Evolutionary conservation across 2,888 invertebrate species (phyloP).

Genomic region (Cephus runcator): DNA sequence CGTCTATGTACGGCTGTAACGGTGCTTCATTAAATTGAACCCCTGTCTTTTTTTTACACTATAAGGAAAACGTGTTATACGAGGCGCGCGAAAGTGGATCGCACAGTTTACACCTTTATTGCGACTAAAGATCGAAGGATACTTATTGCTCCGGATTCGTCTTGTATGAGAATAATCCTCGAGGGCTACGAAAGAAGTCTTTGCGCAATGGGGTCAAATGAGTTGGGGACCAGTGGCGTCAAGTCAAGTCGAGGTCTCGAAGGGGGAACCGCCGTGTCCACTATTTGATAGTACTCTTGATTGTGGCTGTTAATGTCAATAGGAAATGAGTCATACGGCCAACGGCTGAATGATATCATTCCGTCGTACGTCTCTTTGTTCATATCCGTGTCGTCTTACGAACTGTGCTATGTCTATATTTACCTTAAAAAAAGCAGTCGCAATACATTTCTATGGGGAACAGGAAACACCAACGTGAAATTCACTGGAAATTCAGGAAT

Average conservation of each 20-base stretch:
- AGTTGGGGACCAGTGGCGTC: neutral
- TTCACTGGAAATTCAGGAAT: neutral
- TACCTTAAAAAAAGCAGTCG: no score
- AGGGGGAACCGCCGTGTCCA: conserved; percentile 19
- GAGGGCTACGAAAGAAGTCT: conserved; percentile 20
- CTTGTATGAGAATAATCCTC: neutral
- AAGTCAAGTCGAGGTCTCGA: conserved; percentile 24
- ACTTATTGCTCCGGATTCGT: neutral
- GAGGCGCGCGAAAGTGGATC: neutral
- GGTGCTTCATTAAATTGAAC: neutral
- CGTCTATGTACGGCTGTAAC: neutral
- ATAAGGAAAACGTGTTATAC: neutral
- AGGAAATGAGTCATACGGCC: conserved; percentile 48
- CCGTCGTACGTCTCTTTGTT: neutral
- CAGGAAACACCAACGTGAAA: neutral
- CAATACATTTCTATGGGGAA: neutral
- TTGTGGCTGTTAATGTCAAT: conserved; percentile 46
- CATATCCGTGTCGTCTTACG: neutral
- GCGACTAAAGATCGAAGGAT: neutral
- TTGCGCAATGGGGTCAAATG: conserved; percentile 44
- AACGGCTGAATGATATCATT: conserved; percentile 42
- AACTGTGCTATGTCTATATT: neutral
- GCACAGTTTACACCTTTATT: neutral
- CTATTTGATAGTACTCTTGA: conserved; percentile 26
- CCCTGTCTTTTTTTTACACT: neutral